Conservation (phyloP, 2,888 invertebrate species). For the Adineta ricciae region DNA sequence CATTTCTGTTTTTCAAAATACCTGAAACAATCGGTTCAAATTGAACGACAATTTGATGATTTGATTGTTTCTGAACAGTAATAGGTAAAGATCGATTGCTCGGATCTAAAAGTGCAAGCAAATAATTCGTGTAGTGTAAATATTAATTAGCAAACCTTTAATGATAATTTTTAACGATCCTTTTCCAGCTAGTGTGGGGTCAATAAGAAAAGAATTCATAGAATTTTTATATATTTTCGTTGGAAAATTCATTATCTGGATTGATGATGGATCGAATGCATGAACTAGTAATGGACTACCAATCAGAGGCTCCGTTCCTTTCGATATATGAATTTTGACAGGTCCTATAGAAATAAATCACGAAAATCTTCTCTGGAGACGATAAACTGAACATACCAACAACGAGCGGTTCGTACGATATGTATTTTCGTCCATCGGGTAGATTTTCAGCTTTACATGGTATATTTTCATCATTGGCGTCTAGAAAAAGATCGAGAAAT, state of each 20-base stretch:
- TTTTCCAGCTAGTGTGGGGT: not conserved
- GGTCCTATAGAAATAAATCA: not conserved
- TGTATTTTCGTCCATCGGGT: not conserved
- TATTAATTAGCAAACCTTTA: not conserved
- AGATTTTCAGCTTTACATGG: not conserved
- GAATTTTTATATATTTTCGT: not conserved
- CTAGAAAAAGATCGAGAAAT: not conserved
- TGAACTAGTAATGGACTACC: constrained; percentile 23
- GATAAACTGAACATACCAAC: not conserved
- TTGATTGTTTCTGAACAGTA: not conserved
- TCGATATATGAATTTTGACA: not conserved
- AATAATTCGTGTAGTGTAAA: not conserved
- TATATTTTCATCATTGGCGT: not conserved
- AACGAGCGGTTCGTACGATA: not conserved
- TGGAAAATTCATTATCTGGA: not conserved
- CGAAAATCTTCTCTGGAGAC: no score
- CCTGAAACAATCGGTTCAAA: not conserved
- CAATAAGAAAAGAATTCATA: not conserved
- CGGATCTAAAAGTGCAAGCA: not conserved
- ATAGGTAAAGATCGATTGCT: not conserved
- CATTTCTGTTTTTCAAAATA: not conserved
- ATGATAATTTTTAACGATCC: not conserved
- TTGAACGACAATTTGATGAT: not conserved
- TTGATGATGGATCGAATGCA: constrained; percentile 18
- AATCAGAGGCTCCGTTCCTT: not conserved